These are phyloP conservation scores for Thera obeliscata DNA, from an alignment of 2,888 invertebrate species.

Conservation along the genomic window DNA sequence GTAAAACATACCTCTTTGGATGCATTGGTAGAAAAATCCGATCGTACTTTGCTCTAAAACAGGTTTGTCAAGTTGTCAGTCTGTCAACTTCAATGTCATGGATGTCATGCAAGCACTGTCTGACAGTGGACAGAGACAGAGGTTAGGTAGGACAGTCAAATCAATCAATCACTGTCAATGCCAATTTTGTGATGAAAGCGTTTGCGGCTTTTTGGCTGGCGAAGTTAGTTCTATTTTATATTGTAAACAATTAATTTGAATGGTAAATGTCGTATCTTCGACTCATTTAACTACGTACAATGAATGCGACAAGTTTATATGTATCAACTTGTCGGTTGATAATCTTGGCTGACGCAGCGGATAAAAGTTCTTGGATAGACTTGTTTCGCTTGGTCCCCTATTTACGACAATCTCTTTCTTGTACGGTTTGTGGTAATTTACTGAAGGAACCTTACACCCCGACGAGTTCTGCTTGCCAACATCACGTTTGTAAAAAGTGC, in stretches of 20 bases:
- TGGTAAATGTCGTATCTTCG: constrained; percentile 56
- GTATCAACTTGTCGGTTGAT: constrained; percentile 92
- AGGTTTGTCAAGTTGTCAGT: too few relatives aligned
- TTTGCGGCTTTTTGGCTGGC: constrained; percentile 72
- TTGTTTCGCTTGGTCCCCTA: constrained; percentile 93
- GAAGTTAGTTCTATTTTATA: constrained; percentile 60
- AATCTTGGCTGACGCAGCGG: constrained; percentile 88
- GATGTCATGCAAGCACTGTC: neutral
- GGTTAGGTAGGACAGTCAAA: too few relatives aligned
- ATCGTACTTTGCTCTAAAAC: too few relatives aligned
- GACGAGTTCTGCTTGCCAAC: constrained; percentile 91
- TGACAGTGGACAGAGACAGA: neutral
- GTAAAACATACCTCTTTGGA: too few relatives aligned
- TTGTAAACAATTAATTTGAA: constrained; percentile 63
- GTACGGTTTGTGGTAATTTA: constrained; percentile 94
- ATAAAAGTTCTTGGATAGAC: constrained; percentile 91
- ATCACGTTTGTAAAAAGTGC: constrained; percentile 94
- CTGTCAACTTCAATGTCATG: too few relatives aligned
- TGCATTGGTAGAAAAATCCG: too few relatives aligned
- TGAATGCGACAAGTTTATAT: constrained; percentile 93
- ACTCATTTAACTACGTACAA: constrained; percentile 70
- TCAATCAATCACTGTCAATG: constrained; percentile 2
- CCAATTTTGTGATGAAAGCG: constrained; percentile 46
- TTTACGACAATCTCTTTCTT: constrained; percentile 93
- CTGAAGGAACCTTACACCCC: constrained; percentile 93